phyloP scores from a whole-genome alignment of 2,888 invertebrate genomes.

The Trichacis sp. region DNA sequence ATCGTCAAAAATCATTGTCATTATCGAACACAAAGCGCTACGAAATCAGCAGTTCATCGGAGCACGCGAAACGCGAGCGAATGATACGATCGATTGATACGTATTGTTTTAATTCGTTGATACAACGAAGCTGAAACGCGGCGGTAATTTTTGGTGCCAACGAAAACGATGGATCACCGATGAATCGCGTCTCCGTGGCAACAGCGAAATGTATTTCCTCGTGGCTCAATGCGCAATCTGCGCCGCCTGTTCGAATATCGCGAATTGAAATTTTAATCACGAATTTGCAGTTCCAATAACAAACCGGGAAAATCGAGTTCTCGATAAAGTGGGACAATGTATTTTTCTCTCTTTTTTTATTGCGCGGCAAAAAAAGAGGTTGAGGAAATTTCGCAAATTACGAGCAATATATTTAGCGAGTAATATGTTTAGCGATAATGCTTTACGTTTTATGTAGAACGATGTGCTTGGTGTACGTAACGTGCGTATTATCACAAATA shows the following conservation, averaged over 20 bases:
- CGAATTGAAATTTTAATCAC: conserved; percentile 25
- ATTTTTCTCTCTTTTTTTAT: too few relatives aligned
- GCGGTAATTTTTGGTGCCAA: conserved; percentile 37
- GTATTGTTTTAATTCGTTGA: neutral
- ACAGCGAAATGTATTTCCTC: conserved; percentile 59
- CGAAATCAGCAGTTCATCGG: too few relatives aligned
- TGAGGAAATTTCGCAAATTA: neutral
- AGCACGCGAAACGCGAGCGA: neutral
- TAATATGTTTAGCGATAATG: too few relatives aligned
- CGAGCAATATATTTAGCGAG: too few relatives aligned
- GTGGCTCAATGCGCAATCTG: conserved; percentile 39
- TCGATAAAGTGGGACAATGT: neutral
- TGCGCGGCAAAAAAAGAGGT: neutral
- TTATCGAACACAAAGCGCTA: too few relatives aligned
- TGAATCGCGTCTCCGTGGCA: conserved; percentile 59
- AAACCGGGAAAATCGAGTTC: neutral
- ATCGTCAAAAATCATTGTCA: too few relatives aligned
- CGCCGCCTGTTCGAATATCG: conserved; percentile 27
- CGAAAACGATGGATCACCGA: conserved; percentile 58
- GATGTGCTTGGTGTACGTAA: neutral
- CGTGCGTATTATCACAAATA: neutral
- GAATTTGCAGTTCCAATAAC: conserved; percentile 9
- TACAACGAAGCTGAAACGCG: neutral
- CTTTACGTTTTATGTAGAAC: neutral
- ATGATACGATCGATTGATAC: neutral